Evolutionary conservation across 2,888 invertebrate species (phyloP), one percentile per base, ranked within the genome.

Genomic region (Conchocele bisecta): DNA sequence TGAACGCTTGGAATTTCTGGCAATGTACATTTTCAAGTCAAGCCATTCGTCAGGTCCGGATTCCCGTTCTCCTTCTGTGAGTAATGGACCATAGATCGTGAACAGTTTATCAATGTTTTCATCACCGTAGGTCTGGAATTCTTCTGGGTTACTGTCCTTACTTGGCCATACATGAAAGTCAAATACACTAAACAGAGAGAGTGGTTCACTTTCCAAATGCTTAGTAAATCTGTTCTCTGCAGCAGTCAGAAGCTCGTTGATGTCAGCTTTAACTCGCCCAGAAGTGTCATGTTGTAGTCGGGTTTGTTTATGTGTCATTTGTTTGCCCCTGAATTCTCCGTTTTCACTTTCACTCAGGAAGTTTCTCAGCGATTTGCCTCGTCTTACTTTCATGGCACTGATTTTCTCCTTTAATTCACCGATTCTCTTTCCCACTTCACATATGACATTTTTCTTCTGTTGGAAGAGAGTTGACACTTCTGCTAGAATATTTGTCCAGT

Each of bases 391-490:
- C 46, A 46, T 20, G 9, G 13, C 9, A 6, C 7, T 46, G 17
- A 46, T 26, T 11, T 46, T 46, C 24, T 63, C 54, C 26, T 63
- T 63, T 17, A 63, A 28, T 2, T 53, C 35, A 20, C 7, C 17
- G 4, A 61, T 37, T 20, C 26, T 39, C 24, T 31, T 51, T 9
- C 26, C 33, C 26, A 63, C 44, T 28, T 53, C 44, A 29, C 54
- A 39, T 17, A 63, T 35, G 2, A 63, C 22, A 44, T 46, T 31
- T n/a, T 15, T 63, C 17, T 17, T 22, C 15, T 57, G 13, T 15
- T 65, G 57, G 29, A 65, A 65, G 3, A 20, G 11, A 17, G 46
- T 33, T 15, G 65, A 66, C 5, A 65, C 57, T 24, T n/a, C 22
- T n/a, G 35, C 28, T 7, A 58, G 7, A 7, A 50, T 20, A 13